phyloP scores from a whole-genome alignment of 2,797 vertebrate species.

The Oreochromis grahami region DNA sequence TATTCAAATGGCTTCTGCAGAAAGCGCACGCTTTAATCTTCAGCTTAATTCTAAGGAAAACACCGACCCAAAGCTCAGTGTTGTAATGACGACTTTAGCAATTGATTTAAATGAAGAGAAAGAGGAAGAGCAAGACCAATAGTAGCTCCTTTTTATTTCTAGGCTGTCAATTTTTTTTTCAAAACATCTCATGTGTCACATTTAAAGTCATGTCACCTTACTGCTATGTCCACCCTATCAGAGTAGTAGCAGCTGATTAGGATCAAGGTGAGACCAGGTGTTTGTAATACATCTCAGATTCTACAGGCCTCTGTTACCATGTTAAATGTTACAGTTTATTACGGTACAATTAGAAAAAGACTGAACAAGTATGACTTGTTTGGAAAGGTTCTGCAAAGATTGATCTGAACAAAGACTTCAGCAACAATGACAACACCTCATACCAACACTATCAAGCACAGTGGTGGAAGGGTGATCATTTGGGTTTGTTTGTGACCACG shows the following conservation, averaged over 20 bases:
- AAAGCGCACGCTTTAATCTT: not conserved
- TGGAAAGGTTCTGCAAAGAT: not conserved
- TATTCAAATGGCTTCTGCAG: not conserved
- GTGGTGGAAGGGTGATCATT: fast-evolving
- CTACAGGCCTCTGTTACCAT: not conserved
- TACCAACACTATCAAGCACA: not conserved
- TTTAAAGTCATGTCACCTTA: not conserved
- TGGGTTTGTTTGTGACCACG: not conserved
- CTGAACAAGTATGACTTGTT: not conserved
- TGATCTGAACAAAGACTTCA: not conserved
- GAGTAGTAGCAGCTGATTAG: not conserved
- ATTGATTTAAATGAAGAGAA: not conserved
- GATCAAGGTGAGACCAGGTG: not conserved
- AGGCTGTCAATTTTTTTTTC: not conserved
- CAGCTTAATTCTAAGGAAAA: not conserved
- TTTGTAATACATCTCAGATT: not conserved
- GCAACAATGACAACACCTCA: not conserved
- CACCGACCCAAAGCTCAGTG: not conserved
- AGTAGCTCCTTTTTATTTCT: not conserved
- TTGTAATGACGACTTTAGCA: not conserved
- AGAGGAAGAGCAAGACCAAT: not conserved
- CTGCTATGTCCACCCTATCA: not conserved
- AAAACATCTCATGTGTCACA: not conserved
- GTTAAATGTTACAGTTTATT: not conserved
- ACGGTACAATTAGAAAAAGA: not conserved